Percentiles rank a stretch among this genome's conserved stretches.
These are phyloP conservation scores for Enteromius argenteus DNA, from an alignment of 2,797 vertebrate species.

Conservation along the genomic window DNA sequence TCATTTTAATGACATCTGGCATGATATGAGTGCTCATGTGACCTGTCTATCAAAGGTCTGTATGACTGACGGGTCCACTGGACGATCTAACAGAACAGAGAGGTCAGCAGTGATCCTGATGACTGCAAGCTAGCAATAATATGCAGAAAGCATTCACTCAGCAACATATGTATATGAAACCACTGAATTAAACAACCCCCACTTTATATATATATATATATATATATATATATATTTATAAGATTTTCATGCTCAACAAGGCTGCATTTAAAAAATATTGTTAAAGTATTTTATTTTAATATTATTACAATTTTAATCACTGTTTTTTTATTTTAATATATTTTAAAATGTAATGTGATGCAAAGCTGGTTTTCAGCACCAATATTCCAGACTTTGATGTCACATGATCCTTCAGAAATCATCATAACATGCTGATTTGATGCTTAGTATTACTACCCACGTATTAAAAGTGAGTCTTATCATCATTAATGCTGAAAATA, in stretches of 20 bases:
- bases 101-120: not conserved
- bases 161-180: not conserved
- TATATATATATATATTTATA: too few species aligned
- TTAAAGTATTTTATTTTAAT: not conserved
- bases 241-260: not conserved
- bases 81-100: slow-evolving; percentile 7
- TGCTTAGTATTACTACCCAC: not conserved
- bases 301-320: not conserved
- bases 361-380: not conserved
- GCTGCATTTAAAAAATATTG: not conserved
- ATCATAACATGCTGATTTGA: not conserved
- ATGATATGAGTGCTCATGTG: slow-evolving; percentile 18
- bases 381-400: not conserved
- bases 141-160: not conserved
- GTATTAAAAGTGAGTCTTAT: too few species aligned
- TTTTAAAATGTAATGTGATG: not conserved
- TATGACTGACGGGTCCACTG: slow-evolving; percentile 26
- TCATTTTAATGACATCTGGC: not conserved
- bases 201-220: not conserved
- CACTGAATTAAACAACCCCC: not conserved
- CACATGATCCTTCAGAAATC: not conserved
- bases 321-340: not conserved
- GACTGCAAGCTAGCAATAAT: not conserved
- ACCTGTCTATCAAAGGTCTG: slow-evolving; percentile 6
- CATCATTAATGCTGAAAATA: not conserved